These are phyloP conservation scores for Boloria euphrosyne DNA, from an alignment of 2,888 invertebrate genomes.

Conservation along the genomic window DNA sequence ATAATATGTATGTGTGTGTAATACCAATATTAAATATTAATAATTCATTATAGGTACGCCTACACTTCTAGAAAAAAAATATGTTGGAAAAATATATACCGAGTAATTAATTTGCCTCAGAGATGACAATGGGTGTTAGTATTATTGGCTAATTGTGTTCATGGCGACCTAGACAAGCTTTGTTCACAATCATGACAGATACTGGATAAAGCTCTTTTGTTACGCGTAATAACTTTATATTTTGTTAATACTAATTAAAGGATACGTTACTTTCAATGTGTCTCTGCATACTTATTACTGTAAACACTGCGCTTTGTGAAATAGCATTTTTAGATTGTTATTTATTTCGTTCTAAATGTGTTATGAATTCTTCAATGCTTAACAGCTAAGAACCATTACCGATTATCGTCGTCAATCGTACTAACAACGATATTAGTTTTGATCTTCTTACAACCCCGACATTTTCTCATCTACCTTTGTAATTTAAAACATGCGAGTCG, in stretches of 20 bases:
- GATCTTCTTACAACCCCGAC: not conserved
- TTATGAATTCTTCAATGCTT: too few relatives aligned
- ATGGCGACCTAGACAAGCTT: not conserved
- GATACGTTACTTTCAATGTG: too few relatives aligned
- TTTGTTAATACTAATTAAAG: too few relatives aligned
- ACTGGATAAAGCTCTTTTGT: slow-evolving; percentile 1
- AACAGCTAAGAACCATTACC: too few relatives aligned
- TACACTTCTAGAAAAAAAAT: not conserved
- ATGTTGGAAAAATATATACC: not conserved
- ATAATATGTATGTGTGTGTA: too few relatives aligned
- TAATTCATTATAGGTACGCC: too few relatives aligned
- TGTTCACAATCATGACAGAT: not conserved
- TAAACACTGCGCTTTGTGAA: too few relatives aligned
- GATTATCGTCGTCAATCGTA: too few relatives aligned
- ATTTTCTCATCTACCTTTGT: not conserved
- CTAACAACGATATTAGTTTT: not conserved
- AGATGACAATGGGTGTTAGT: not conserved
- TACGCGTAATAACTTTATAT: not conserved
- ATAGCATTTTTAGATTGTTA: too few relatives aligned
- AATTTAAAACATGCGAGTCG: not conserved
- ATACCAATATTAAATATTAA: too few relatives aligned
- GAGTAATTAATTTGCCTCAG: not conserved
- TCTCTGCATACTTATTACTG: too few relatives aligned
- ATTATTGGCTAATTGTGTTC: not conserved
- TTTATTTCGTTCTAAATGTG: too few relatives aligned